These are phyloP conservation scores for Belonocnema kinseyi DNA, from an alignment of 1,140 invertebrate genomes.

Conservation along the genomic window DNA sequence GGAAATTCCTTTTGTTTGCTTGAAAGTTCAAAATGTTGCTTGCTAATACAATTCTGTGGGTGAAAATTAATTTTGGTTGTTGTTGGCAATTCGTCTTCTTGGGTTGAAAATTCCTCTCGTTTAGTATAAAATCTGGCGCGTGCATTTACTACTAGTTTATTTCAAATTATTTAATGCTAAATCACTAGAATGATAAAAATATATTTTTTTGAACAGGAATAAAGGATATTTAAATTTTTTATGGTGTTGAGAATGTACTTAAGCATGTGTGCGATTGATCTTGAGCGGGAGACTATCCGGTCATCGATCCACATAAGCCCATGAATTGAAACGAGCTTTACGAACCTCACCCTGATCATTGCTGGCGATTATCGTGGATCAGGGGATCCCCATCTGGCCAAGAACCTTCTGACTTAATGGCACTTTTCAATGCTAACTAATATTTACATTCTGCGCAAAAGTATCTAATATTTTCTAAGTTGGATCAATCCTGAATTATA, in stretches of 20 bases:
- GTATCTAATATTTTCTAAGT: not conserved
- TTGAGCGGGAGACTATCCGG: conserved; percentile 47
- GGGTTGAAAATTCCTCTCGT: no score
- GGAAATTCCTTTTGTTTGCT: no score
- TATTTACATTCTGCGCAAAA: not conserved
- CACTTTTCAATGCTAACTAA: conserved; percentile 23
- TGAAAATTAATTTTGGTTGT: no score
- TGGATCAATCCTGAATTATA: not conserved
- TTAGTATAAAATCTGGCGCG: no score
- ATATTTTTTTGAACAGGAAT: not conserved
- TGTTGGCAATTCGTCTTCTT: no score
- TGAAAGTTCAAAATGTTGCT: no score
- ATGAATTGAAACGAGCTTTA: conserved; percentile 50
- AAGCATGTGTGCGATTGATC: conserved; percentile 39
- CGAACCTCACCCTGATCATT: conserved; percentile 49
- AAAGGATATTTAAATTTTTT: conserved; percentile 14
- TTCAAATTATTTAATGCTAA: no score
- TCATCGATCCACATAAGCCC: conserved; percentile 43
- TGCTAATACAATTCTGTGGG: no score
- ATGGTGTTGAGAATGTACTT: conserved; percentile 8
- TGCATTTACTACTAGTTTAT: no score
- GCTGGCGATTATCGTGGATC: conserved; percentile 52
- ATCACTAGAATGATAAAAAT: no score
- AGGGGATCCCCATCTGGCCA: conserved; percentile 50
- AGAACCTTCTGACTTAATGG: conserved; percentile 48